Base-by-base conservation (phyloP, 2,113 vertebrate species). In the Sialia sialis region DNA sequence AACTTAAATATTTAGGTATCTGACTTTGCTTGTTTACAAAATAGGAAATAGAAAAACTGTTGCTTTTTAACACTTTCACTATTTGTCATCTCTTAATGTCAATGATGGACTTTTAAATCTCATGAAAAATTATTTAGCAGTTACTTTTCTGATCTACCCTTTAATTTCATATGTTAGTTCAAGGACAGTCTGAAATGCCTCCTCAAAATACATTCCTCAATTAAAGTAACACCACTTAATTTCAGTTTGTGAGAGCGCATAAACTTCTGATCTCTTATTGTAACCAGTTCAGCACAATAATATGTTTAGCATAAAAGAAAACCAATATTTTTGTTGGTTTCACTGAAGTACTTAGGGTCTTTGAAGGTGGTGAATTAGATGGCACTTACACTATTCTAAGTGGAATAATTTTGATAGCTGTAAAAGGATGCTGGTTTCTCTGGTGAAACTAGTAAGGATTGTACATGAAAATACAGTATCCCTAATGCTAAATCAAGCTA, bases 231-330 rank as follows among this genome's bases (percentile, higher is more conserved):
- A 3, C 64, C 26, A 10, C 66, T 78, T 43, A 51, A 75, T 93
- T 87, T 84, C 7, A 34, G 22, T 21, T 74, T 51, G 13, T 70
- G 30, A 46, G 44, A 41, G 46, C 20, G 66, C 7, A 75, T 60
- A 38, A 39, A 3, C 0, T 2, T 16, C 26, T 3, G 1, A 73
- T 55, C 5, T 7, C 18, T 52, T 74, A 16, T 32, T 36, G 9
- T 44, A 25, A 49, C 7, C 16, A 66, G 14, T 75, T 94, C 43
- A 91, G 54, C 52, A 82, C 10, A 34, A 43, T 52, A 20, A 13
- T 59, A 9, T 66, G 20, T 52, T 60, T n/a, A 75, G 36, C 25
- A 41, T 60, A 75, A 75, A 55, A 70, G 39, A 64, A 74, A 87
- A 48, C 4, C 17, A 73, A 11, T 63, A 87, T 63, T 76, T 55